Conservation (phyloP, 2,888 invertebrate genomes). For the Aspidiotus destructor region DNA sequence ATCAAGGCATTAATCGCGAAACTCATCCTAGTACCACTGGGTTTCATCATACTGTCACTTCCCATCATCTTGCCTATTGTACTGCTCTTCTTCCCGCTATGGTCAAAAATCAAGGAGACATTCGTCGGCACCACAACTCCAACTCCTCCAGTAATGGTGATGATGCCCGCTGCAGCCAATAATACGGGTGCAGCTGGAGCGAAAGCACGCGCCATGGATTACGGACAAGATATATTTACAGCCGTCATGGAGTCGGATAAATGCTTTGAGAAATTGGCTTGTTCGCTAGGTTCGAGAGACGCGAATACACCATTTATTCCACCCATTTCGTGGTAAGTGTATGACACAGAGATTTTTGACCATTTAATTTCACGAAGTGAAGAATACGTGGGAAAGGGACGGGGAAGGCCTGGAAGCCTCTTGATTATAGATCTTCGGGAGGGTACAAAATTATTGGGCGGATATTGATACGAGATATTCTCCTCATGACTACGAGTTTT, state of each 20-base stretch:
- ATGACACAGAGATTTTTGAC: too few relatives aligned
- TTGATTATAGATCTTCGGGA: too few relatives aligned
- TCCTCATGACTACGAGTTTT: too few relatives aligned
- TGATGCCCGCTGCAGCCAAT: conserved; percentile 28
- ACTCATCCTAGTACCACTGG: conserved; percentile 37
- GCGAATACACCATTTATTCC: conserved; percentile 36
- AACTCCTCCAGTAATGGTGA: conserved; percentile 28
- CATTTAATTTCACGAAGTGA: too few relatives aligned
- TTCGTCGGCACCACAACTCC: conserved; percentile 24
- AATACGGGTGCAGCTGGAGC: conserved; percentile 5
- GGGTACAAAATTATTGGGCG: too few relatives aligned
- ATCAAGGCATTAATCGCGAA: conserved; percentile 37
- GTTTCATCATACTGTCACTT: conserved; percentile 36
- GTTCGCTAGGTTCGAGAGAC: conserved; percentile 37
- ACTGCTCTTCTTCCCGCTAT: conserved; percentile 36
- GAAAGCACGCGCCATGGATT: conserved; percentile 21
- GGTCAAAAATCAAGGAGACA: conserved; percentile 34
- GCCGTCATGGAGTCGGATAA: conserved; percentile 35
- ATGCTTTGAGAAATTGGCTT: conserved; percentile 37
- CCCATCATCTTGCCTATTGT: conserved; percentile 37
- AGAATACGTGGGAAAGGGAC: too few relatives aligned
- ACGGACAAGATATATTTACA: conserved; percentile 25
- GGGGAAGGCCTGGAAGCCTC: too few relatives aligned
- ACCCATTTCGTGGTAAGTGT: conserved; percentile 37
- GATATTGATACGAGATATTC: too few relatives aligned